Conservation (phyloP, 2,888 invertebrate genomes). For the Drosophila rellima region DNA sequence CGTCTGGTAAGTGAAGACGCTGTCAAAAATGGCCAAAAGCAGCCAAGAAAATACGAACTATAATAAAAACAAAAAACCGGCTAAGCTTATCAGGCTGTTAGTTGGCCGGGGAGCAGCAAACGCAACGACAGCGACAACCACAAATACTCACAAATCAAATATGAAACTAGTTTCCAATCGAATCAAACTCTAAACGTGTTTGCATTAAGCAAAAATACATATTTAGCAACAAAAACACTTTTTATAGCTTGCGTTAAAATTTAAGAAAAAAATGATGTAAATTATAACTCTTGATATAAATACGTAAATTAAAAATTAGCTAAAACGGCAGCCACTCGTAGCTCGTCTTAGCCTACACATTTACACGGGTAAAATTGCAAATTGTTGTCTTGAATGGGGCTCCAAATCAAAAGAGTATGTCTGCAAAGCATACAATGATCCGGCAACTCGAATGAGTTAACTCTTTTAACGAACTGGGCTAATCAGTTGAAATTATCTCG, state of each 20-base stretch:
- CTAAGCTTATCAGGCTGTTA: conserved; percentile 57
- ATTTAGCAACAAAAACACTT: conserved; percentile 13
- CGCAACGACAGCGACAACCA: conserved; percentile 22
- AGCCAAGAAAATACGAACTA: conserved; percentile 8
- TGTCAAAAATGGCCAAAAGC: conserved; percentile 39
- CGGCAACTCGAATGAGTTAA: conserved; percentile 22
- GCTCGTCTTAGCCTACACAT: conserved; percentile 63
- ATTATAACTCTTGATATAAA: conserved; percentile 57
- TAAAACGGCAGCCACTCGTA: conserved; percentile 47
- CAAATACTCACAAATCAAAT: conserved; percentile 54
- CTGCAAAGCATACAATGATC: conserved; percentile 22
- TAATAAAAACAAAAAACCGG: conserved; percentile 45
- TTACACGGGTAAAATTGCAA: conserved; percentile 43
- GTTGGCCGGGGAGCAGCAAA: conserved; percentile 49
- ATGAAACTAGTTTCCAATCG: conserved; percentile 63
- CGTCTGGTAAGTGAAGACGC: conserved; percentile 39
- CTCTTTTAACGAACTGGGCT: conserved; percentile 38
- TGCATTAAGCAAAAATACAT: conserved; percentile 39
- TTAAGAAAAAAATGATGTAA: conserved; percentile 56
- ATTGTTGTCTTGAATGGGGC: conserved; percentile 30
- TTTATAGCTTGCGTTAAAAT: conserved; percentile 36
- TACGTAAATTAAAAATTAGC: conserved; percentile 67
- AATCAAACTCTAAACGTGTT: conserved; percentile 59
- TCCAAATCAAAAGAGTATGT: conserved; percentile 19
- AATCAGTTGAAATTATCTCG: conserved; percentile 38